Evolutionary conservation across 2,888 invertebrate species (phyloP), one percentile per base, ranked within the genome.

Genomic region (Macrophya annulata): DNA sequence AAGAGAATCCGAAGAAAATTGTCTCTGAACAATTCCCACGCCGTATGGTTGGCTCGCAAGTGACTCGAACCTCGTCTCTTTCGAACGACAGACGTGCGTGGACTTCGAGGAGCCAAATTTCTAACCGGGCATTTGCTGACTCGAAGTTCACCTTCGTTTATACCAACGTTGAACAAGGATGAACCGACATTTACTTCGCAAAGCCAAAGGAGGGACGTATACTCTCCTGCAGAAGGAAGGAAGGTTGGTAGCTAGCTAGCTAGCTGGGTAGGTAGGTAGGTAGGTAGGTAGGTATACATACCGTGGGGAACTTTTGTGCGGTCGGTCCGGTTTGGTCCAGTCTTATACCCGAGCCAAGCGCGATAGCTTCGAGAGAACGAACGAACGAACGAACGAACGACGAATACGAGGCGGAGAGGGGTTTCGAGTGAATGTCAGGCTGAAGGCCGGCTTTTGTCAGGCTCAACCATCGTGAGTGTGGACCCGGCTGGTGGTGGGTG

Each of bases 361-460:
- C 79, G 87, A 87, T 86, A 86, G 86, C 83, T 84, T 87, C 55
- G 86, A 85, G 82, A 85, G 77, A 59, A 82, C 85, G 71, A 51
- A 84, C 48, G 17, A 4, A 55, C 51, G 40, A 43, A 45, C 68
- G 76, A 40, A 37, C 62, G 72, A 68, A 65, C 74, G 85, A 85
- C 45, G 85, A 84, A 86, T 81, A 77, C 71, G 25, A 86, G 21
- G 85, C 83, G 85, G 87, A 86, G 86, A 84, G 83, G 87, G 87
- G 88, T 89, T 89, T 87, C 89, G 90, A 93, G 93, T 93, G 93
- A 93, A 93, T 93, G 93, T 92, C 92, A 93, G 93, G 90, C 86
- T 91, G 93, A 93, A 93, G 93, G 93, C 92, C 92, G 91, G 92
- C 93, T 93, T 93, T 93, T 93, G 93, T 93, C 93, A 92, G 92